phyloP scores from a whole-genome alignment of 2,888 invertebrate species.

The Omphaloscelis lunosa region DNA sequence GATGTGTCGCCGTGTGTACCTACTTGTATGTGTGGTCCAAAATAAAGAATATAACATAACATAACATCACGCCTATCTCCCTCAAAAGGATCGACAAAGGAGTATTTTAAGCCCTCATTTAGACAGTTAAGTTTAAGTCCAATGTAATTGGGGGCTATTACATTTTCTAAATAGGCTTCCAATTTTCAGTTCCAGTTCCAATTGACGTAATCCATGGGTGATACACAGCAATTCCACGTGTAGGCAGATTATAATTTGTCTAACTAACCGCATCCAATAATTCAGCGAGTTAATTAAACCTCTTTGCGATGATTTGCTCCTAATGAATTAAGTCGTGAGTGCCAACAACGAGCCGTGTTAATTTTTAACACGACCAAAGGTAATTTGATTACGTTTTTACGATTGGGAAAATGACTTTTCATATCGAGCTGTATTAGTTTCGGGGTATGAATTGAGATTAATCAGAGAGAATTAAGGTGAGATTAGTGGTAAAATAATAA shows the following conservation, averaged over 20 bases:
- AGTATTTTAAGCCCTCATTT: not conserved
- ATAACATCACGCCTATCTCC: not conserved
- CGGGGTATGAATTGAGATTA: constrained; percentile 3
- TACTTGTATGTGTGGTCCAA: too few relatives aligned
- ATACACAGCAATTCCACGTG: constrained; percentile 26
- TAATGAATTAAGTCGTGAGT: constrained; percentile 59
- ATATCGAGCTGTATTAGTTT: constrained; percentile 9
- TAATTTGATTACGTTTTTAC: constrained; percentile 29
- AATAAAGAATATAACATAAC: too few relatives aligned
- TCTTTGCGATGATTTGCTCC: constrained; percentile 51
- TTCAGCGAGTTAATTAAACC: constrained; percentile 61
- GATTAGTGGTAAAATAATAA: not conserved
- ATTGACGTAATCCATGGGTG: not conserved
- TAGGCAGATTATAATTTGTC: constrained; percentile 46
- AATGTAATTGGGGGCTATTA: not conserved
- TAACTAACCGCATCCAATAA: constrained; percentile 43
- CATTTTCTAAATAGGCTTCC: not conserved
- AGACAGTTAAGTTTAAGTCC: not conserved
- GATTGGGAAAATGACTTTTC: constrained; percentile 17
- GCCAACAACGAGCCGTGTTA: constrained; percentile 13
- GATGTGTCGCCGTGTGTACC: too few relatives aligned
- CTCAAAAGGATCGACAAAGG: not conserved
- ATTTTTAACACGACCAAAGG: constrained; percentile 39
- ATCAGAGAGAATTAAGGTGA: not conserved
- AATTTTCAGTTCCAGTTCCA: not conserved